Evolutionary conservation across 2,888 invertebrate genomes (phyloP), one percentile per base, ranked within the genome.

Genomic region (Callinectes sapidus): DNA sequence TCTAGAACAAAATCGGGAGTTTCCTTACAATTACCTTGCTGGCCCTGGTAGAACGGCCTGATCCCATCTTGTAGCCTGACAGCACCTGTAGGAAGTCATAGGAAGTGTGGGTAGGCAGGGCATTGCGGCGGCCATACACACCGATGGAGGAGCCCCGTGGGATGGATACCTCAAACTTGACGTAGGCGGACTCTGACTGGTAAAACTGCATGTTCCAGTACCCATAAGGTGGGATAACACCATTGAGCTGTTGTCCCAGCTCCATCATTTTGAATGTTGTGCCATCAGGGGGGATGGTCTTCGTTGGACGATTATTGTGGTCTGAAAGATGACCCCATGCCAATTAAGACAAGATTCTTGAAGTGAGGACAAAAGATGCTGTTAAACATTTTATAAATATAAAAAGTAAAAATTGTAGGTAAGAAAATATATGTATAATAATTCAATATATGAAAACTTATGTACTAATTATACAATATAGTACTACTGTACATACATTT

Each of bases 181-280:
- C 98, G 96, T 98, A 98, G 88, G 98, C 98, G 91, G 98, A 97
- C 96, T 98, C 98, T 94, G 98, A 98, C 96, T 99, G 98, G 96
- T 98, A 98, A 96, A 99, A 99, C 96, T 98, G 98, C 97, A 98
- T 98, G 96, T 98, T 98, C 99, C 99, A 99, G 96, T 99, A 99
- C 95, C 98, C 98, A 96, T 98, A 98, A 95, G 99, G 97, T 95
- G 98, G 97, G 95, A 99, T 98, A 96, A 98, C 97, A 96, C 98
- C 97, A 95, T 98, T 97, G 95, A 98, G 96, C 95, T 98, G 97
- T 96, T 98, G 97, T 95, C 98, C 98, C 95, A 98, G 96, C 95
- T 97, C 97, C 95, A 98, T 98, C 96, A 98, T 98, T 95, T 97
- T 97, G 96, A 98, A 98, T 91, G 98, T 98, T 95, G 98, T 98